A percentile compares a stretch with the other conserved stretches of the same genome.
phyloP scores from a whole-genome alignment of 2,113 vertebrate species.

The Chionodraco myersi region DNA sequence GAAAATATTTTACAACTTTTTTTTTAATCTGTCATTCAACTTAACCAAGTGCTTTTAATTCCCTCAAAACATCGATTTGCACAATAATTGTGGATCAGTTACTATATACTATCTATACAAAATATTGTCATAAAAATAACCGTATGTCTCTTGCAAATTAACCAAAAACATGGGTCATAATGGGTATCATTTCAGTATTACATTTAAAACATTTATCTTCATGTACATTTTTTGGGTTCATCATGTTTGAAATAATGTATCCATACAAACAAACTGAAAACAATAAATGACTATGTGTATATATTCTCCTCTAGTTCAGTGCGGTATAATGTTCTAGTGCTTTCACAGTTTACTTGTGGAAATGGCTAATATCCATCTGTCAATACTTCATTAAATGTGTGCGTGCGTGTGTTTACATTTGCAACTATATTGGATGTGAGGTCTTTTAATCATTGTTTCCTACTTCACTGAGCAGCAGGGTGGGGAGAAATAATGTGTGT shows the following conservation, averaged over 20 bases:
- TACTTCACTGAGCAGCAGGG: constrained; percentile 13
- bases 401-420: constrained; percentile 1
- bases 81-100: too few relatives aligned
- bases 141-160: too few relatives aligned
- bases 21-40: too few relatives aligned
- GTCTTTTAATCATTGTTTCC: constrained; percentile 21
- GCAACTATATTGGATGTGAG: neutral
- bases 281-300: neutral
- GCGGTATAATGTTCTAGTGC: neutral
- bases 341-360: neutral
- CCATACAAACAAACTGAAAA: too few relatives aligned
- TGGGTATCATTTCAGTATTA: too few relatives aligned
- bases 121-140: neutral
- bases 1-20: neutral
- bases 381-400: constrained; percentile 56
- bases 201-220: too few relatives aligned
- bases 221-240: too few relatives aligned
- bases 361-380: constrained; percentile 31
- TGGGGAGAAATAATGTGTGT: constrained; percentile 3
- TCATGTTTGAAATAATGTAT: too few relatives aligned
- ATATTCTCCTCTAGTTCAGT: neutral
- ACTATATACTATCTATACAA: too few relatives aligned
- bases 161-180: too few relatives aligned
- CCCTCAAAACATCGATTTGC: too few relatives aligned
- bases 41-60: too few relatives aligned